Conservation (phyloP, 1,140 invertebrate species). For the Pogonognathellus flavescens region DNA sequence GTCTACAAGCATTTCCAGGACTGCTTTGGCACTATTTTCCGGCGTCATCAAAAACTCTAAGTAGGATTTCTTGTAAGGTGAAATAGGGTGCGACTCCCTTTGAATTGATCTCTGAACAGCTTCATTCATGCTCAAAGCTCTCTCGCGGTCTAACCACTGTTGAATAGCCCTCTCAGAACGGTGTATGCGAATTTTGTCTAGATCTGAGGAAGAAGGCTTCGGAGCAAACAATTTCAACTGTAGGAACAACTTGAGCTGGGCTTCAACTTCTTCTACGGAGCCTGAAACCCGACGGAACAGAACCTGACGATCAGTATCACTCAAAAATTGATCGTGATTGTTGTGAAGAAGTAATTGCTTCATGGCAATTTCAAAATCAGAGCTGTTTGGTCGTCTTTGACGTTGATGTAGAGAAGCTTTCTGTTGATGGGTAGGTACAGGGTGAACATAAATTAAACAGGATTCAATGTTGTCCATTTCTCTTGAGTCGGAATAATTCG, state of each 20-base stretch:
- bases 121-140: constrained; percentile 66
- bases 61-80: constrained; percentile 62
- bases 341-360: constrained; percentile 59
- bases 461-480: neutral
- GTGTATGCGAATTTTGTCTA: constrained; percentile 58
- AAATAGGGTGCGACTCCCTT: constrained; percentile 60
- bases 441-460: constrained; percentile 61
- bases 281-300: constrained; percentile 56
- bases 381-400: constrained; percentile 34
- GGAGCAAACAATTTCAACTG: constrained; percentile 64
- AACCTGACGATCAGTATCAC: constrained; percentile 59
- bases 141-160: constrained; percentile 65
- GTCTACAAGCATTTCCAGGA: constrained; percentile 66
- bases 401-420: constrained; percentile 11
- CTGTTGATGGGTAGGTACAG: constrained; percentile 15
- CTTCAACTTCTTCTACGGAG: constrained; percentile 59
- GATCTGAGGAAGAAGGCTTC: constrained; percentile 52
- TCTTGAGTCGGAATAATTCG: neutral
- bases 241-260: constrained; percentile 62
- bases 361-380: constrained; percentile 63
- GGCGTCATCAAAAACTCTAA: constrained; percentile 65
- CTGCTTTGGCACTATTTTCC: constrained; percentile 66
- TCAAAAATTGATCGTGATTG: constrained; percentile 42
- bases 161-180: constrained; percentile 56
- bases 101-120: constrained; percentile 63